Percentiles rank a stretch among this genome's conserved stretches.
These are phyloP conservation scores for Eupithecia insigniata DNA, from an alignment of 2,888 invertebrate genomes.

Conservation along the genomic window DNA sequence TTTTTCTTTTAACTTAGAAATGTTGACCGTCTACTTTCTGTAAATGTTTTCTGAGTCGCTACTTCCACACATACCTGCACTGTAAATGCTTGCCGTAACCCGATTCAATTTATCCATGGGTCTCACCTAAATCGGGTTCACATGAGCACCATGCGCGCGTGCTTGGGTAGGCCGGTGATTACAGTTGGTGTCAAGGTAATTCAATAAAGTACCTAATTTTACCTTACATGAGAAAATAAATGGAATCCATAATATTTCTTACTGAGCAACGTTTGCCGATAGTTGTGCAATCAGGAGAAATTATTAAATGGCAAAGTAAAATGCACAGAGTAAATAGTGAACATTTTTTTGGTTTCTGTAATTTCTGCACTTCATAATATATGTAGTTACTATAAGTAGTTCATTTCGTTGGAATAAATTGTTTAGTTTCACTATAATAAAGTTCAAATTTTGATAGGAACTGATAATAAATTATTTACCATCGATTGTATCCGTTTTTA, in stretches of 20 bases:
- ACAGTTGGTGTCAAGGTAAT: neutral
- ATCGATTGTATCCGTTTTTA: neutral
- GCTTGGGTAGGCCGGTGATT: neutral
- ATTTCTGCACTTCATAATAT: neutral
- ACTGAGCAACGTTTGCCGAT: neutral
- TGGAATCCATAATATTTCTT: neutral
- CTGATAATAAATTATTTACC: neutral
- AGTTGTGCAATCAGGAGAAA: neutral
- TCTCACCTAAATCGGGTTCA: neutral
- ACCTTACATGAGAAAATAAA: neutral
- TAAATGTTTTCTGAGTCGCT: no score
- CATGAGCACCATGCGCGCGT: no score
- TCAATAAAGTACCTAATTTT: neutral
- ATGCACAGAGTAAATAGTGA: neutral
- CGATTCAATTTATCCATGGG: neutral
- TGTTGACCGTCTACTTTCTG: no score
- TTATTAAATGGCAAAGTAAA: neutral
- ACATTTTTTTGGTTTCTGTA: neutral
- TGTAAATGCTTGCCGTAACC: neutral
- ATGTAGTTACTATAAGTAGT: no score
- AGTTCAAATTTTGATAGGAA: neutral
- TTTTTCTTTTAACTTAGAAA: no score
- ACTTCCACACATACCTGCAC: no score
- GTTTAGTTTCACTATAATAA: neutral
- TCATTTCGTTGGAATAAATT: neutral